Evolutionary conservation across 2,797 vertebrate genomes (phyloP), one percentile per base, ranked within the genome.

Genomic region (Girardinus metallicus): DNA sequence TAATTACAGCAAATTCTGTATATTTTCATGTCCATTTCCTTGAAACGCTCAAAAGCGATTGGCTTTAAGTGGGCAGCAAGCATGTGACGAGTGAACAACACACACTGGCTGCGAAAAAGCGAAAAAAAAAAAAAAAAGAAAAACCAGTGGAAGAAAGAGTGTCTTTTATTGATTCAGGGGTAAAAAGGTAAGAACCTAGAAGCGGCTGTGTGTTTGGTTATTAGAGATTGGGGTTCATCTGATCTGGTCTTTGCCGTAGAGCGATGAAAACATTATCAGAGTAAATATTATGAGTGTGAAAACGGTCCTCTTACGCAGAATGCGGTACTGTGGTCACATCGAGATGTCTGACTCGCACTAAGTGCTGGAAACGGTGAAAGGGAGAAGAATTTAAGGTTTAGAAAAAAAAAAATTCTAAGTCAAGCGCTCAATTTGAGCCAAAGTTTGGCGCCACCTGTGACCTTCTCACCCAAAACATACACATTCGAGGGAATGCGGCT

Each of bases 1-100:
- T 95, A 95, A 96, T 95, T 96, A 95, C 91, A 85, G 88, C 89
- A 91, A 95, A 92, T 94, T 94, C 91, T 94, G 95, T 96, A 94
- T 96, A 95, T 96, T 96, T 96, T 95, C 91, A 89, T 41, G 90
- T 94, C 93, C 89, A 89, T 94, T 95, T 94, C 92, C 93, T 83
- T 90, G 86, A 95, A 93, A 92, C 87, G 86, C 91, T 91, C 87
- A 81, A 75, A 70, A 88, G 80, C 73, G 82, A 85, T 89, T 85
- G 88, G 85, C 92, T 93, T 88, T 91, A 74, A 92, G 87, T 93
- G 92, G 80, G 44, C 60, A 78, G 85, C 83, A 81, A 84, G 89
- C 81, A 88, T 87, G 85, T 79, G 81, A 86, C 84, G 91, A 92
- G 80, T 75, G 49, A 80, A 70, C 76, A 41, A 80, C 87, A 77